phyloP scores from a whole-genome alignment of 2,888 invertebrate genomes.

The Thymelicus lineola region DNA sequence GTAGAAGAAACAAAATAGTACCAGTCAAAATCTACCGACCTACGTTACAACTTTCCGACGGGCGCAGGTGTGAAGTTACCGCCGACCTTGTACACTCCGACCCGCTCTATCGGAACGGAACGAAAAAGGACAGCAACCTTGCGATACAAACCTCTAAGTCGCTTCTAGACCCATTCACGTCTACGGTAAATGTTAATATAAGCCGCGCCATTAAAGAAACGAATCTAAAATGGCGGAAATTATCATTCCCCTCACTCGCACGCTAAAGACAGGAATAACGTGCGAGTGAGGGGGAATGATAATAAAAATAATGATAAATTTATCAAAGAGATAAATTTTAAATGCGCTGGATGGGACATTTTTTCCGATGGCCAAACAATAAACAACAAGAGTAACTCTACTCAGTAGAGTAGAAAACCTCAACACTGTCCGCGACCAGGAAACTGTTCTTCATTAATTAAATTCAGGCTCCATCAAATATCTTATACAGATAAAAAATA shows the following conservation, averaged over 20 bases:
- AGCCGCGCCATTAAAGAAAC: too few species aligned
- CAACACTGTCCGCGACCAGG: slow-evolving; percentile 1
- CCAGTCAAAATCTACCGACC: slow-evolving; percentile 10
- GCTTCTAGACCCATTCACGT: slow-evolving; percentile 13
- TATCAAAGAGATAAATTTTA: too few species aligned
- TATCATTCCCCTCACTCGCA: too few species aligned
- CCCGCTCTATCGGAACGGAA: slow-evolving; percentile 30
- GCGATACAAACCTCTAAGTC: slow-evolving; percentile 10
- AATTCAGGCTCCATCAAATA: slow-evolving; percentile 22
- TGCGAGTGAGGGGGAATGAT: too few species aligned
- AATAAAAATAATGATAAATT: too few species aligned
- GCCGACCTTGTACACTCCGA: slow-evolving; percentile 19
- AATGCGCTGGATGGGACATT: too few species aligned
- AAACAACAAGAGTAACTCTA: too few species aligned
- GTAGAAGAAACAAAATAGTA: neutral
- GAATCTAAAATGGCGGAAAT: too few species aligned
- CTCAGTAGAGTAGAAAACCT: neutral
- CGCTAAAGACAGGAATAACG: too few species aligned
- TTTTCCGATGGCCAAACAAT: too few species aligned
- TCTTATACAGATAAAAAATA: slow-evolving; percentile 7
- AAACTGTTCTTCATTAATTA: slow-evolving; percentile 17
- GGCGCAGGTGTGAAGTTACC: slow-evolving; percentile 20
- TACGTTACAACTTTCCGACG: slow-evolving; percentile 17
- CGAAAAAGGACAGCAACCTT: slow-evolving; percentile 29
- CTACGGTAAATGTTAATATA: neutral